phyloP scores from a whole-genome alignment of 2,113 vertebrate genomes.

The Casuarius casuarius region DNA sequence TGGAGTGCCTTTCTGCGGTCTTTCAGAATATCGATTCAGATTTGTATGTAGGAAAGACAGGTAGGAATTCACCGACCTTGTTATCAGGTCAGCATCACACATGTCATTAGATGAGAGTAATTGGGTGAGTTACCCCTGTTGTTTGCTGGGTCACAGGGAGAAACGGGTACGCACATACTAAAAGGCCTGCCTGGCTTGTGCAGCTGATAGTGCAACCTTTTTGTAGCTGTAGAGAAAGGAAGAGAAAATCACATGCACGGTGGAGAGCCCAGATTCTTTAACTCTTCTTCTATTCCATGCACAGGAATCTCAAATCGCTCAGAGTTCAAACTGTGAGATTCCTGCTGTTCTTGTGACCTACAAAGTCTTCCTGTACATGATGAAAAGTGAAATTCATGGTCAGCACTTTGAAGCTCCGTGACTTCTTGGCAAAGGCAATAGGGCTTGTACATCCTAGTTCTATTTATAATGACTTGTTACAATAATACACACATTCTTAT shows the following conservation, averaged over 20 bases:
- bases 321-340: slow-evolving; percentile 3
- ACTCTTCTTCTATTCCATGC: background rate
- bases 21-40: background rate
- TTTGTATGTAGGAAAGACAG: background rate
- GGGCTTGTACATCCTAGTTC: background rate
- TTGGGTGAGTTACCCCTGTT: background rate
- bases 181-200: background rate
- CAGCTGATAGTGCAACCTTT: background rate
- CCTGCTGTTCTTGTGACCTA: slow-evolving; percentile 19
- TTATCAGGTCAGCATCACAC: background rate
- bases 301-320: background rate
- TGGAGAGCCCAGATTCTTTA: background rate
- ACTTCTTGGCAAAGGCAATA: slow-evolving; percentile 1
- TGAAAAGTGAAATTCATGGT: slow-evolving; percentile 12
- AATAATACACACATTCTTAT: slow-evolving; percentile 21
- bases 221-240: background rate
- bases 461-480: slow-evolving; percentile 16
- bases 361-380: background rate
- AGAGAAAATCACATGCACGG: rapidly evolving
- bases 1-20: background rate
- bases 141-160: background rate
- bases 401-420: background rate
- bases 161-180: background rate
- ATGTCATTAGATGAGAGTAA: background rate
- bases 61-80: background rate